Conservation (phyloP, 2,113 vertebrate genomes). For the Nettapus auritus region DNA sequence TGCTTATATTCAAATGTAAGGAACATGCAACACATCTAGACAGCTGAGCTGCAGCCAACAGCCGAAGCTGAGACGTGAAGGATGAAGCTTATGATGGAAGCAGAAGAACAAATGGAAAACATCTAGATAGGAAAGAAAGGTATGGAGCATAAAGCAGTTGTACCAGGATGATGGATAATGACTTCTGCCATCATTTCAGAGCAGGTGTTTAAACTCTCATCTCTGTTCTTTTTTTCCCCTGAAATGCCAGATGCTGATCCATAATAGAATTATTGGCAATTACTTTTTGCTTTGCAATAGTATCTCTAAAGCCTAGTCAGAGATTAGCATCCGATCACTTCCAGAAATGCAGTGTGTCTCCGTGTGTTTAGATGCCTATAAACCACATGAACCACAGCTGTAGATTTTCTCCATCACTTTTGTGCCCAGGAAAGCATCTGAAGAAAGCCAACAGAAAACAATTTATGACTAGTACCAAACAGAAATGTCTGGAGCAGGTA, state of each 20-base stretch:
- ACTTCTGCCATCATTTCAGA: neutral
- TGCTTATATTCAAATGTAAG: neutral
- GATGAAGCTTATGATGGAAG: neutral
- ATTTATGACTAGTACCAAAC: neutral
- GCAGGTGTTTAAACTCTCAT: neutral
- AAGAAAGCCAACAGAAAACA: neutral
- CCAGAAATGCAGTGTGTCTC: neutral
- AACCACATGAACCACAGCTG: neutral
- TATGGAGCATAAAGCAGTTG: accelerated
- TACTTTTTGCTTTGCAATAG: neutral
- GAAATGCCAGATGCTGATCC: neutral
- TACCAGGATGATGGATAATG: neutral
- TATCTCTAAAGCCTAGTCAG: neutral
- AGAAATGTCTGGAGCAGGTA: neutral
- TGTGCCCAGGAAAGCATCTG: neutral
- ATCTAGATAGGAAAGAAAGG: neutral
- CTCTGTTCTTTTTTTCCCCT: neutral
- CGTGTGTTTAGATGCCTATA: neutral
- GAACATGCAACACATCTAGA: neutral
- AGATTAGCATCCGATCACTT: neutral
- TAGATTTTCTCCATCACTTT: neutral
- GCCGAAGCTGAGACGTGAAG: neutral
- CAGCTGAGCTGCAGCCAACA: neutral
- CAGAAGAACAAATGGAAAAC: neutral
- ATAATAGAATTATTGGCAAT: neutral